Percentiles rank a stretch among this genome's conserved stretches.
Conservation (phyloP, 2,888 invertebrate species). For the Graphium colonna region DNA sequence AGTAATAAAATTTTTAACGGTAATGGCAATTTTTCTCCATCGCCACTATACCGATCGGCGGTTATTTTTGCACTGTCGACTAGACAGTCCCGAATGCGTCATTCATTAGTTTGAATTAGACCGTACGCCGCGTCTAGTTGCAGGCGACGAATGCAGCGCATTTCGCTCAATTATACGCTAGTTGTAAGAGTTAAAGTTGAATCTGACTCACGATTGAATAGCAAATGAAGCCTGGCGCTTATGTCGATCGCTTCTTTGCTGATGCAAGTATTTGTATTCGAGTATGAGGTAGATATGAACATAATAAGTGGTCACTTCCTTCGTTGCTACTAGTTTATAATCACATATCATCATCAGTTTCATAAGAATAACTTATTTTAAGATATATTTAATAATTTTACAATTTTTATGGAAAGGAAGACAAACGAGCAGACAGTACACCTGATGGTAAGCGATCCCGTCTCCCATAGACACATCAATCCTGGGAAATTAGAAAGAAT, state of each 20-base stretch:
- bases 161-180: constrained; percentile 23
- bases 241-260: constrained; percentile 16
- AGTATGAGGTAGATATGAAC: no score
- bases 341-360: no score
- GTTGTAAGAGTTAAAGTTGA: constrained; percentile 23
- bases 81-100: constrained; percentile 16
- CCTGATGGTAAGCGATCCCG: no score
- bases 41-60: background rate
- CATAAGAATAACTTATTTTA: no score
- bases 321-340: no score
- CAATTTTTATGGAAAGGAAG: no score
- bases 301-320: no score
- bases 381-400: no score
- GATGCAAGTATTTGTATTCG: no score
- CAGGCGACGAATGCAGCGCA: constrained; percentile 21
- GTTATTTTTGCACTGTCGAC: background rate
- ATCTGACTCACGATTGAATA: constrained; percentile 24
- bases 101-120: constrained; percentile 24
- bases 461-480: no score
- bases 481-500: no score
- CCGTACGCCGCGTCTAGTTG: constrained; percentile 13
- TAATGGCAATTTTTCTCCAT: background rate
- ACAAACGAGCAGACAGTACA: no score
- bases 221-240: constrained; percentile 16
- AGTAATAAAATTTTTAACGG: background rate